Conservation (phyloP, 2,797 vertebrate genomes). For the Centroberyx gerrardi region DNA sequence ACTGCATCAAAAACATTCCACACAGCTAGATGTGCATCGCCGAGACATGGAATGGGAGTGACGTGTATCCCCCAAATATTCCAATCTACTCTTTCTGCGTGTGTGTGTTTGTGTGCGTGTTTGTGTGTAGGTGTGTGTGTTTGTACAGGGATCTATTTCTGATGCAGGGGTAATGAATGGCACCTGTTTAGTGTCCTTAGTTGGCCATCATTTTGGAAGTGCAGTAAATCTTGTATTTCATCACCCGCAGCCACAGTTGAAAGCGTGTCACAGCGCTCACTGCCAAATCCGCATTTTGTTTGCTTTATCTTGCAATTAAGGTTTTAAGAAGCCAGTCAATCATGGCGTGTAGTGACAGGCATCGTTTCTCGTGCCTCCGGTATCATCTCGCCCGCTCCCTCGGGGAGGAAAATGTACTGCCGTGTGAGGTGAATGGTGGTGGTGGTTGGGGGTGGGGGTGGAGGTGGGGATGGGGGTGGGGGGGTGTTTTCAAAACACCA, state of each 20-base stretch:
- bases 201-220: slow-evolving; percentile 64
- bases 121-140: slow-evolving; percentile 51
- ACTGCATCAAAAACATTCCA: slow-evolving; percentile 57
- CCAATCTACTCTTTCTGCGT: slow-evolving; percentile 27
- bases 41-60: slow-evolving; percentile 43
- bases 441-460: slow-evolving; percentile 7
- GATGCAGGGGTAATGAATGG: slow-evolving; percentile 73
- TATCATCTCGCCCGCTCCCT: slow-evolving; percentile 28
- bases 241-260: slow-evolving; percentile 55
- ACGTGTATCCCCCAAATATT: slow-evolving; percentile 50
- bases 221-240: slow-evolving; percentile 76
- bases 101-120: neutral
- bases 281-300: slow-evolving; percentile 55
- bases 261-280: slow-evolving; percentile 33
- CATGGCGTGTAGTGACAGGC: slow-evolving; percentile 55
- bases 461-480: neutral
- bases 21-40: slow-evolving; percentile 52
- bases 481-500: slow-evolving; percentile 39
- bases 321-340: slow-evolving; percentile 50
- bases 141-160: slow-evolving; percentile 75
- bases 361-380: slow-evolving; percentile 26
- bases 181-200: slow-evolving; percentile 79
- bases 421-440: neutral
- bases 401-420: slow-evolving; percentile 18
- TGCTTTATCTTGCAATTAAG: slow-evolving; percentile 55